phyloP scores from a whole-genome alignment of 2,797 vertebrate species.

The Bucorvus abyssinicus region DNA sequence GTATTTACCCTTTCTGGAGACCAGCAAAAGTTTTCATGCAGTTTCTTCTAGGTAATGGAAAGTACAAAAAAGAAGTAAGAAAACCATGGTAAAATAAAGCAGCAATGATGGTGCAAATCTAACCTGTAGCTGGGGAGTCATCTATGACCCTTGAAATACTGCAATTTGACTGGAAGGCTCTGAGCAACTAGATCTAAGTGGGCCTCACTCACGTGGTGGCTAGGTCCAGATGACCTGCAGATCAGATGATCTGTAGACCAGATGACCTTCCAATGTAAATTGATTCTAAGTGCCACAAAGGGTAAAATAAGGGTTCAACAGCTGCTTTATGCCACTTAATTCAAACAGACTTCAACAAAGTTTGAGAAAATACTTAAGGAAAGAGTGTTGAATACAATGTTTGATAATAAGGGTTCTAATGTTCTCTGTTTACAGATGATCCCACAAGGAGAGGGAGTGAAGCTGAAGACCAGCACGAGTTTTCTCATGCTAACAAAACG shows the following conservation, averaged over 20 bases:
- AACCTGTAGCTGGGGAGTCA: background rate
- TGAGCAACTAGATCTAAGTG: background rate
- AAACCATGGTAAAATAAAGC: background rate
- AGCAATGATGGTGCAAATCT: background rate
- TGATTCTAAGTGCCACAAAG: background rate
- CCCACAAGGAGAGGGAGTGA: background rate
- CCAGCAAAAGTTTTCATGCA: background rate
- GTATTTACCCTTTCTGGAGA: background rate
- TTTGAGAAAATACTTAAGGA: background rate
- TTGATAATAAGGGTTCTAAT: background rate
- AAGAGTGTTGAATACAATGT: background rate
- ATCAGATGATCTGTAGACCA: background rate
- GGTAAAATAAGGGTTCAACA: background rate
- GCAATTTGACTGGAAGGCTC: background rate
- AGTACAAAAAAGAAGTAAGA: background rate
- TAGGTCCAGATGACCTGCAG: background rate
- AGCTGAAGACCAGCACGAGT: background rate
- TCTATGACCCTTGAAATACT: background rate
- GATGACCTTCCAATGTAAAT: background rate
- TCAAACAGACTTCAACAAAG: background rate
- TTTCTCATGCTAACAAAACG: background rate
- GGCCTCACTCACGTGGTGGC: background rate
- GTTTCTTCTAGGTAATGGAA: background rate
- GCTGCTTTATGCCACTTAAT: background rate
- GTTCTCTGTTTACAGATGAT: background rate